Evolutionary conservation across 2,797 vertebrate species (phyloP), one percentile per base, ranked within the genome.

Genomic region (Karalla daura): DNA sequence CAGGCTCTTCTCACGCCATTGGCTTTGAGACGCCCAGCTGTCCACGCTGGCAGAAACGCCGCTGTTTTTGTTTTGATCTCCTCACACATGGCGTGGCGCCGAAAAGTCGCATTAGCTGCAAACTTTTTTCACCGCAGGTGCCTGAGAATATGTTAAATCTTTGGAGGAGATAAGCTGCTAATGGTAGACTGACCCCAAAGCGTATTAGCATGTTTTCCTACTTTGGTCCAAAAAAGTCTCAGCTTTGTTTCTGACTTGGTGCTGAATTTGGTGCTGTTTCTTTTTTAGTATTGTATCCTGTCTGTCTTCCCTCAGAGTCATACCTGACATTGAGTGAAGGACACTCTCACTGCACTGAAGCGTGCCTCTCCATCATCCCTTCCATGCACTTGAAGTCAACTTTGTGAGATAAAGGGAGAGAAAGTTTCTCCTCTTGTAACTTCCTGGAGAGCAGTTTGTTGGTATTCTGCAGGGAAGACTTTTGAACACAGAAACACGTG

Each of bases 1-100:
- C 25, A 12, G 71, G 83, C 67, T 77, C 47, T 85, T 88, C 84
- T 81, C 71, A 84, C 5, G 30, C 72, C 76, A 27, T 61, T 79
- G 61, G 71, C 83, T 86, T 81, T 69, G 66, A 39, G 71, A 63
- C 24, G 7, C 49, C 58, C 51, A 53, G 70, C 72, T 84, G 74
- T 74, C 63, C 51, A 20, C 7, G 1, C 21, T 0, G 23, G 32
- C 11, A 71, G 44, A 62, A 46, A 67, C 5, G 14, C 35, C 39
- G 11, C 40, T 47, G 45, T 80, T 69, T n/a, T 68, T 46, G 39
- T 41, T 62, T 66, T 72, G 80, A 80, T 74, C 37, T 62, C 47
- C 44, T 7, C 3, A 6, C 46, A 44, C 41, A 59, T 21, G 13
- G 21, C 7, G 0, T 25, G 53, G 21, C 23, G 20, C 50, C 40